phyloP scores from a whole-genome alignment of 2,113 vertebrate genomes.

The Meles meles region DNA sequence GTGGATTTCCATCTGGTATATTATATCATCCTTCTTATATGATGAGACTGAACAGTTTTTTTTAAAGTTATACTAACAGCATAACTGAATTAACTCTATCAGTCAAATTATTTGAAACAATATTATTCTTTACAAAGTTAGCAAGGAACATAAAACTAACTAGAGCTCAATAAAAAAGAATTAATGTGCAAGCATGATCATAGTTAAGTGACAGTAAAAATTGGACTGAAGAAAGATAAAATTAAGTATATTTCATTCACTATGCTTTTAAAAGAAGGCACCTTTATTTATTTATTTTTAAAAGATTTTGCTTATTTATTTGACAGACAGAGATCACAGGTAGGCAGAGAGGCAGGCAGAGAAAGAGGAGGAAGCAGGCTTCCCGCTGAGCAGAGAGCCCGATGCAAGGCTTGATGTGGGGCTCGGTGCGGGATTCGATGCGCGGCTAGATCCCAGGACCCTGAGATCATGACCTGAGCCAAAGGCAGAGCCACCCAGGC shows the following conservation, averaged over 20 bases:
- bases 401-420: too few relatives aligned
- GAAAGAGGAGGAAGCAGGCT: too few relatives aligned
- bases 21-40: conserved; percentile 34
- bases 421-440: too few relatives aligned
- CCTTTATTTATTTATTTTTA: background rate
- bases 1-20: conserved; percentile 40
- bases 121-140: background rate
- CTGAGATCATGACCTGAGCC: too few relatives aligned
- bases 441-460: too few relatives aligned
- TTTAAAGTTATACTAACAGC: background rate
- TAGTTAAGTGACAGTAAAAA: background rate
- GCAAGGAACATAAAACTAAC: background rate
- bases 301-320: background rate
- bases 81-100: background rate
- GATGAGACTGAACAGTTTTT: background rate
- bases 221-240: background rate
- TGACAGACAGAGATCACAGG: too few relatives aligned
- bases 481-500: too few relatives aligned
- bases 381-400: too few relatives aligned
- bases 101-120: conserved; percentile 17
- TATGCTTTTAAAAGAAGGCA: background rate
- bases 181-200: background rate
- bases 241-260: background rate
- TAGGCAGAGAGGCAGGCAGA: too few relatives aligned
- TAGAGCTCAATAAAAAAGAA: background rate